Conservation (phyloP, 2,888 invertebrate species). For the Leucophora obtusa region DNA sequence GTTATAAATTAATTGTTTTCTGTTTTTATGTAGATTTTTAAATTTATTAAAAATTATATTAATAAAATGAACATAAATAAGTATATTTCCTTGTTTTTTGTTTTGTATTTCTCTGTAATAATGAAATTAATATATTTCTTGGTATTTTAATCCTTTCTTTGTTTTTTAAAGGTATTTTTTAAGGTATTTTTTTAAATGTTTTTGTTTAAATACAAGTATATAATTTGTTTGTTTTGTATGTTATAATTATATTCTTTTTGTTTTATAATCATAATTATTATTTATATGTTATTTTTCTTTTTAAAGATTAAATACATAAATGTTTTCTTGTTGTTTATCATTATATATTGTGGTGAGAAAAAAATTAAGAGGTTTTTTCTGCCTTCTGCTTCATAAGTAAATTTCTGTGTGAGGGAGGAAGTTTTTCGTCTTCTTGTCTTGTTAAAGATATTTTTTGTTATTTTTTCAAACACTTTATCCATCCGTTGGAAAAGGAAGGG, state of each 20-base stretch:
- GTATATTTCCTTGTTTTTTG: constrained; percentile 60
- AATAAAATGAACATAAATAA: constrained; percentile 64
- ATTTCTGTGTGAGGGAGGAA: constrained; percentile 12
- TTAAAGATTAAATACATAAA: constrained; percentile 59
- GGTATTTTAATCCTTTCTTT: constrained; percentile 35
- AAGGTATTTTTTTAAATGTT: neutral
- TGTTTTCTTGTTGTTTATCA: constrained; percentile 41
- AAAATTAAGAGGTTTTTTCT: constrained; percentile 60
- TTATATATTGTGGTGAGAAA: constrained; percentile 48
- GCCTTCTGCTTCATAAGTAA: constrained; percentile 66
- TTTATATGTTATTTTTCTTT: constrained; percentile 55
- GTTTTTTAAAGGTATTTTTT: constrained; percentile 35
- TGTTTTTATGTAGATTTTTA: constrained; percentile 60
- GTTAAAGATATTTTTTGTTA: constrained; percentile 13
- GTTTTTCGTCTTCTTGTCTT: constrained; percentile 19
- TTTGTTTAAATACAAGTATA: constrained; percentile 57
- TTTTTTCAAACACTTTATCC: neutral
- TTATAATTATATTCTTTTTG: constrained; percentile 43
- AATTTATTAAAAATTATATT: constrained; percentile 63
- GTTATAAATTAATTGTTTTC: constrained; percentile 24
- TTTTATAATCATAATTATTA: constrained; percentile 55
- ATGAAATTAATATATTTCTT: constrained; percentile 66
- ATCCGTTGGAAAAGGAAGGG: neutral
- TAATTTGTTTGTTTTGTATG: constrained; percentile 43
- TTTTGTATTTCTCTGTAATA: constrained; percentile 59